Evolutionary conservation across 2,113 vertebrate species (phyloP).

Genomic region (Hydrolagus affinis): DNA sequence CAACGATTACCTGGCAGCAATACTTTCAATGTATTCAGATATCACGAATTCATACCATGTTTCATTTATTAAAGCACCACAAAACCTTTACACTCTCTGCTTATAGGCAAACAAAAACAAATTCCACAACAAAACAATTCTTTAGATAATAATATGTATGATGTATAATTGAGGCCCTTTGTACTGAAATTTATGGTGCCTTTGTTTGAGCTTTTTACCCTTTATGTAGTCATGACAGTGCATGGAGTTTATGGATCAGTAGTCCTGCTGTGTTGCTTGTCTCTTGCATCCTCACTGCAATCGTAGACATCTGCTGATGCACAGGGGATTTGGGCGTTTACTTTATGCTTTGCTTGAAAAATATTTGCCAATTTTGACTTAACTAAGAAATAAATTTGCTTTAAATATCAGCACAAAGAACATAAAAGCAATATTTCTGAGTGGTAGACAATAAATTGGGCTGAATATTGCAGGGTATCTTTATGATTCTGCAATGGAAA

Average conservation of each 20-base stretch:
- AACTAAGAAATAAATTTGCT: background rate
- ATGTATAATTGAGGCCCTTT: too few relatives aligned
- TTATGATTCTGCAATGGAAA: background rate
- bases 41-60: too few relatives aligned
- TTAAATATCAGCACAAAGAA: background rate
- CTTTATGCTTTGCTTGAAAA: background rate
- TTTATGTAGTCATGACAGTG: background rate
- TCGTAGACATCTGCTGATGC: background rate
- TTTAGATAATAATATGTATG: too few relatives aligned
- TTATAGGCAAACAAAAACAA: too few relatives aligned
- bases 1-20: too few relatives aligned
- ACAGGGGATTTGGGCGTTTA: background rate
- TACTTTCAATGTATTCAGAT: too few relatives aligned
- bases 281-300: background rate
- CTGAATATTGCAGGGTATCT: background rate
- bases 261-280: background rate
- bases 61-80: too few relatives aligned
- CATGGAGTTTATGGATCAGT: background rate
- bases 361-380: background rate
- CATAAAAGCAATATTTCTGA: background rate
- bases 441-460: background rate
- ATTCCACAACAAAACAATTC: too few relatives aligned
- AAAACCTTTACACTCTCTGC: too few relatives aligned
- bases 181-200: too few relatives aligned
- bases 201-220: background rate